Evolutionary conservation across 92 coral and sea anemone species (phyloP), one percentile per base, ranked within the genome.

Genomic region (Epizoanthus rinbou): DNA sequence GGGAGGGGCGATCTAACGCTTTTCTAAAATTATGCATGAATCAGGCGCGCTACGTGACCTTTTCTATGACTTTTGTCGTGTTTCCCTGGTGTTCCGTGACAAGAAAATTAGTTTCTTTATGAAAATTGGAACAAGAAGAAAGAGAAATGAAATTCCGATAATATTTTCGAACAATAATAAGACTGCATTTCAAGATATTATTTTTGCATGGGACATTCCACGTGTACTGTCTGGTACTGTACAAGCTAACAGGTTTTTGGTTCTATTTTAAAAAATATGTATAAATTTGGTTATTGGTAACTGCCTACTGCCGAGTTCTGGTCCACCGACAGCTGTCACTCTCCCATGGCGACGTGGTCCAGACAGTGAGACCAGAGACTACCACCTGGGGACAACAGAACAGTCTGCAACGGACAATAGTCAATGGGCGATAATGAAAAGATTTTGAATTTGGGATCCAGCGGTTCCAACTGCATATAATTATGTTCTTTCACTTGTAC

Each of bases 1-100:
- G 82, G 82, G 82, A 28, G 82, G 82, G 69, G 82, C 82, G 37
- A 47, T n/a, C 57, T 18, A 56, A 15, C 45, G 17, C 18, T 37
- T 45, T 37, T 59, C 69, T 33, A 37, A 3, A 39, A 62, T 78
- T 59, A 78, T 78, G 71, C 82, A 74, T 57, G 80, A 57, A 5
- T 56, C 22, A 13, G 25, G n/a, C 9, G 82, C 54, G 17, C 39
- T 39, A 24, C 54, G 18, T 71, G 35, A 71, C 76, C 54, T 50
- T 9, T 50, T 50, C 54, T 50, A 10, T 50, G 54, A 50, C 54
- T 50, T 41, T 50, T 50, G 54, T 50, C 54, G 54, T 50, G 3
- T 37, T 37, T 3, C 43, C 43, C 54, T 9, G 16, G 4, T 22
- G 76, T 71, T 71, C 9, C 50, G 76, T 71, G 58, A 45, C 6